Base-by-base conservation (phyloP, 2,113 vertebrate genomes). In the Microcebus tavaratra region DNA sequence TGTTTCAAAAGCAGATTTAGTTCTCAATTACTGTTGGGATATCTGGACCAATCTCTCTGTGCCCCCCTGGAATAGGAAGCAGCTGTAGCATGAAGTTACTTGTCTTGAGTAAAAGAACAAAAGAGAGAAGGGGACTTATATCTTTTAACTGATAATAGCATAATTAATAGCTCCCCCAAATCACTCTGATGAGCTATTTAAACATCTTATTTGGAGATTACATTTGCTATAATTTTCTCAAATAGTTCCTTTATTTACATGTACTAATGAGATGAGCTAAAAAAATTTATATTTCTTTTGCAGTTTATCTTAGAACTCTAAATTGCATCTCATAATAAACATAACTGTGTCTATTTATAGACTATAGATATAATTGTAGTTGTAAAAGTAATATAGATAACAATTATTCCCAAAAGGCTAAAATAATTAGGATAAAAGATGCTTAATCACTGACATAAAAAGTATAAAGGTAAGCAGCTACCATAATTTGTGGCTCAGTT, bases 201-300 rank as follows among this genome's bases (percentile, higher is more conserved):
- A 83, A 59, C 31, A 95, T n/a, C 68, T 93, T 73, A 89, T 53
- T 65, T 78, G 39, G 61, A 53, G 67, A 80, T 80, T 50, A 94
- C 31, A 39, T 55, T 88, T 50, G 57, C 90, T 80, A 36, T 45
- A n/a, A 84, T 65, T 88, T 91, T 91, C 57, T 88, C 86, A 91
- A 73, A 84, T 13, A 72, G 76, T 42, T 88, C 21, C 25, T 87
- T 97, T 93, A 88, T 78, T 81, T 72, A 87, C 53, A 82, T 34
- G 6, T 42, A 48, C 39, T 92, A 83, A 86, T 84, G 57, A 93
- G 59, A 91, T 91, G 94, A 70, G n/a, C 31, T 14, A 68, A 31
- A 78, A 72, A 25, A 31, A 76, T 9, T 59, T 17, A 86, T 27
- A 68, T 63, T 36, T 29, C 53, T 75, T 96, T 57, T 29, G 39